Conservation (phyloP, 1,140 invertebrate genomes). For the Pseudomyrmex concolor region DNA sequence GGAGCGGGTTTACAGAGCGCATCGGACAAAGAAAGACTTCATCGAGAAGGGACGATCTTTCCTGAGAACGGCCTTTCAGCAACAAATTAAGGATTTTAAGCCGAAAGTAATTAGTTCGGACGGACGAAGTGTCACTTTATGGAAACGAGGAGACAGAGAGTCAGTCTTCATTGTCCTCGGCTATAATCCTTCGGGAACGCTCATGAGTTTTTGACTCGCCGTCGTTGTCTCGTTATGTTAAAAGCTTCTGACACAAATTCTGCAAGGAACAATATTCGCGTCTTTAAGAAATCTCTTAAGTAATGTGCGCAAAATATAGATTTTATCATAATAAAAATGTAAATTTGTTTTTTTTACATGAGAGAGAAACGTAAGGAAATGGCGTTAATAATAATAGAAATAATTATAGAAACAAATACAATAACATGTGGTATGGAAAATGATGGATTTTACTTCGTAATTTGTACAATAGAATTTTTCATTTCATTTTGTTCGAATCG, state of each 20-base stretch:
- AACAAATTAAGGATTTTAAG: conserved; percentile 78
- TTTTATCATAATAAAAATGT: conserved; percentile 5
- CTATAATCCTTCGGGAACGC: conserved; percentile 66
- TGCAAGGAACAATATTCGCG: conserved; percentile 22
- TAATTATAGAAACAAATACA: not conserved
- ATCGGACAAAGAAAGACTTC: conserved; percentile 50
- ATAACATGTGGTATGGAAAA: too few relatives aligned
- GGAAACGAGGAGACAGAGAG: conserved; percentile 63
- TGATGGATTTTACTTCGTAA: not conserved
- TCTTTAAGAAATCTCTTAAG: conserved; percentile 19
- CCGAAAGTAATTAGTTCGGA: conserved; percentile 75
- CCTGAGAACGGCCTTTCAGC: conserved; percentile 56
- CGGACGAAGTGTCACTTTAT: conserved; percentile 72
- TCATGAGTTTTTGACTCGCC: conserved; percentile 65
- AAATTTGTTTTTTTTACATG: not conserved
- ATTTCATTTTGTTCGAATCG: not conserved
- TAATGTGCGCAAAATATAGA: not conserved
- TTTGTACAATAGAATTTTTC: not conserved
- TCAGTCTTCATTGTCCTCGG: conserved; percentile 70
- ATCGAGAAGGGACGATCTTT: conserved; percentile 29
- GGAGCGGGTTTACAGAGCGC: not conserved
- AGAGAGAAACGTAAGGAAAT: not conserved
- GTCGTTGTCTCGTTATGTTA: conserved; percentile 46
- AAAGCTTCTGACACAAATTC: conserved; percentile 29
- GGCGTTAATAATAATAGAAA: not conserved